phyloP scores from a whole-genome alignment of 2,113 vertebrate genomes.

The Tympanuchus pallidicinctus region DNA sequence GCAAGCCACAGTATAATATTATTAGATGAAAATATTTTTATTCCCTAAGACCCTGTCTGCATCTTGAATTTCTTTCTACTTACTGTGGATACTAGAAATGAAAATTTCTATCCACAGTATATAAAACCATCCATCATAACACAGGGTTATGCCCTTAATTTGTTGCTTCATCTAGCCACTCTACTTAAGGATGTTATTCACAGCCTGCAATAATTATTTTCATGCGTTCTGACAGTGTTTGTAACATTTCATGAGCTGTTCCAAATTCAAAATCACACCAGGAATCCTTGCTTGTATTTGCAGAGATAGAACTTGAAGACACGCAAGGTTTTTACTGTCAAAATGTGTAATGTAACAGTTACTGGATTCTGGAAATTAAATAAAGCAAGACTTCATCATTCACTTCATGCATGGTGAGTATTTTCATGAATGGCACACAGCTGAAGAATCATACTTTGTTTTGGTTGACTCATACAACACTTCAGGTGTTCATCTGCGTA shows the following conservation, averaged over 20 bases:
- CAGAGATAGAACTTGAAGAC: background rate
- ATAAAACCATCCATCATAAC: background rate
- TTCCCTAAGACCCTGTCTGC: background rate
- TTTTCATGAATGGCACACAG: background rate
- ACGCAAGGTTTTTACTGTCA: background rate
- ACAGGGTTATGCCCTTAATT: background rate
- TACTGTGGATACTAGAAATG: background rate
- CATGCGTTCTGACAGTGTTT: background rate
- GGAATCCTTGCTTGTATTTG: background rate
- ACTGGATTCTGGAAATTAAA: background rate
- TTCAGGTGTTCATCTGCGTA: background rate
- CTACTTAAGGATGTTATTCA: conserved; percentile 11
- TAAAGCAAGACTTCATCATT: background rate
- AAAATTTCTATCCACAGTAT: background rate
- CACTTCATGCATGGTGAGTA: background rate
- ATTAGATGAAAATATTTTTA: background rate
- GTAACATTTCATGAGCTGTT: background rate
- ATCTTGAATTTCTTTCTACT: background rate
- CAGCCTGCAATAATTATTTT: background rate
- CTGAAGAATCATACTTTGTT: background rate
- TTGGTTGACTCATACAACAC: background rate
- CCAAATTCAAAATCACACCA: background rate
- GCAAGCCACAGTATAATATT: background rate
- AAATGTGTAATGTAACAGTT: background rate
- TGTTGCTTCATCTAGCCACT: conserved; percentile 5